Evolutionary conservation across 1,140 invertebrate species (phyloP).

Genomic region (Leptopilina clavipes): DNA sequence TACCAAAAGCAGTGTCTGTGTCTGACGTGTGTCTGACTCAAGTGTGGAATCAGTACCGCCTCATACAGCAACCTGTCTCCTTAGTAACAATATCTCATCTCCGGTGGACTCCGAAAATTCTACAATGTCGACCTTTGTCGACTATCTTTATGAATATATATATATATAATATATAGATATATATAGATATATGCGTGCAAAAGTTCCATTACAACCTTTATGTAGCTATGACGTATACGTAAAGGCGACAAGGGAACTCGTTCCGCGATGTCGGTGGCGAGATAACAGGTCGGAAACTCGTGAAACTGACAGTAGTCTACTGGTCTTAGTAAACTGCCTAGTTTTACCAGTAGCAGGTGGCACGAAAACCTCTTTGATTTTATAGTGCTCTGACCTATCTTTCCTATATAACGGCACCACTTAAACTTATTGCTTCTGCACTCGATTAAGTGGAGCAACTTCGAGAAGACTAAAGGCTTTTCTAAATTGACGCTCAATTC

Average conservation of each 20-base stretch:
- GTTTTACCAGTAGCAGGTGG: constrained; percentile 25
- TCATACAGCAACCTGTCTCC: constrained; percentile 8
- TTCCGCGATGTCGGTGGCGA: constrained; percentile 10
- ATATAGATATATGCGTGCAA: constrained; percentile 15
- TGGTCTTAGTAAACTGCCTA: constrained; percentile 20
- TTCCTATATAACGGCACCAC: neutral
- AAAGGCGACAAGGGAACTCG: constrained; percentile 4
- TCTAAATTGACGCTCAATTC: neutral
- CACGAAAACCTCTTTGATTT: constrained; percentile 26
- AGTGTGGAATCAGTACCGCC: constrained; percentile 2
- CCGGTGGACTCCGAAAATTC: constrained; percentile 7
- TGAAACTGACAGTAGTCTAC: constrained; percentile 23
- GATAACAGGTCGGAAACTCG: constrained; percentile 29
- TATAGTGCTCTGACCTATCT: constrained; percentile 9
- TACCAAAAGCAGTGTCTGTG: constrained; percentile 3
- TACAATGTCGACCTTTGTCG: constrained; percentile 9
- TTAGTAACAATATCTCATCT: constrained; percentile 27
- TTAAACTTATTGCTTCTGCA: constrained; percentile 15
- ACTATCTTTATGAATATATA: neutral
- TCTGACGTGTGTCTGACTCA: constrained; percentile 9
- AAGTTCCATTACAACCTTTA: constrained; percentile 29
- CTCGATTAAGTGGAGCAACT: neutral
- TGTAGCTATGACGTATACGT: neutral
- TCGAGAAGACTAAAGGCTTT: neutral
- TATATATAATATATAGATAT: no score